These are phyloP conservation scores for Onchidella celtica DNA, from an alignment of 2,888 invertebrate genomes.

Conservation along the genomic window DNA sequence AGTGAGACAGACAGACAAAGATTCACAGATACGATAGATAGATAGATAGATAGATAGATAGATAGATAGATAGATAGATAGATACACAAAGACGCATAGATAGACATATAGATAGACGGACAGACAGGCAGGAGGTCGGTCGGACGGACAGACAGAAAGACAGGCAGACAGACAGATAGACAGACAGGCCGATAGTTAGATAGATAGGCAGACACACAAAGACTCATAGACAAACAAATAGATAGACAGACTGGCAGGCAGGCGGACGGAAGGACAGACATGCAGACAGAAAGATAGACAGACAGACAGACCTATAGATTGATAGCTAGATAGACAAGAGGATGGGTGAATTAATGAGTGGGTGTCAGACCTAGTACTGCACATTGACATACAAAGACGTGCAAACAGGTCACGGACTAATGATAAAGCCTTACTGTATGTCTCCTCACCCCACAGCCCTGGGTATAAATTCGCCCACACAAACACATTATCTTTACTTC, in stretches of 20 bases:
- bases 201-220: neutral
- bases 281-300: neutral
- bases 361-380: no score
- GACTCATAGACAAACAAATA: neutral
- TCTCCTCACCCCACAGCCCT: no score
- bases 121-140: neutral
- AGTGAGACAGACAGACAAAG: no score
- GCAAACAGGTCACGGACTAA: no score
- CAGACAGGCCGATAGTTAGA: neutral
- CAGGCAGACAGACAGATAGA: slow-evolving; percentile 12
- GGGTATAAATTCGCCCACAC: no score
- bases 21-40: neutral
- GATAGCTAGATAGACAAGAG: neutral
- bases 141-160: slow-evolving; percentile 6
- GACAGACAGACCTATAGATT: slow-evolving; percentile 1
- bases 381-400: no score
- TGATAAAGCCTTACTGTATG: no score
- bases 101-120: neutral
- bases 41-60: neutral
- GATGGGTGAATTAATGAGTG: neutral
- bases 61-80: neutral
- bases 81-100: neutral
- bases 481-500: no score
- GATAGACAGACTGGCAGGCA: neutral
- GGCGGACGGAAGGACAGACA: neutral